These are phyloP conservation scores for Ophion slaviceki DNA, from an alignment of 2,888 invertebrate genomes.

Conservation along the genomic window DNA sequence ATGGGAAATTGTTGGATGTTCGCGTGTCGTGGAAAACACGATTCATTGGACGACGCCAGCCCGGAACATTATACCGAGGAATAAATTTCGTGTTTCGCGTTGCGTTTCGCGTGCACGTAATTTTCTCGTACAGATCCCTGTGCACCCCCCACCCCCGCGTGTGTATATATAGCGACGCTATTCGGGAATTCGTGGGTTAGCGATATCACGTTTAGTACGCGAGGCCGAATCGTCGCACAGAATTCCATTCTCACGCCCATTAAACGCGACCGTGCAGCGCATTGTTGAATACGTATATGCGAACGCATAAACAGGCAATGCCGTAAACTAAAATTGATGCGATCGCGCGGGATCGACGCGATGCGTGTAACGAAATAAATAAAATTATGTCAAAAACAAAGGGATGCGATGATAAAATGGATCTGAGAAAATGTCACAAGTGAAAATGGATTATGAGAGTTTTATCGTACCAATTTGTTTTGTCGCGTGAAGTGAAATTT, in stretches of 20 bases:
- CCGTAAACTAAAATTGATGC: constrained; percentile 44
- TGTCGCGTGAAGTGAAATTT: neutral
- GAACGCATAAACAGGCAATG: constrained; percentile 17
- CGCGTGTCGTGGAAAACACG: constrained; percentile 40
- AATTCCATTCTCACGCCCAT: constrained; percentile 47
- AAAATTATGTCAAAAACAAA: constrained; percentile 2
- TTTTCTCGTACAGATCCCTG: constrained; percentile 37
- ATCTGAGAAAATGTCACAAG: neutral
- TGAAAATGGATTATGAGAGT: neutral
- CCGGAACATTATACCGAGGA: constrained; percentile 53
- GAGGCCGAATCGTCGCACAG: constrained; percentile 46
- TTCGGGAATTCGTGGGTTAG: constrained; percentile 51
- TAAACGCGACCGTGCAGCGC: constrained; percentile 21
- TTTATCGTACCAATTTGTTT: neutral
- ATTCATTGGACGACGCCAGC: constrained; percentile 17
- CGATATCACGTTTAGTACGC: constrained; percentile 50
- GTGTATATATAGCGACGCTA: constrained; percentile 4
- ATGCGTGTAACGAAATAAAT: neutral
- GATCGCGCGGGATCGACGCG: neutral
- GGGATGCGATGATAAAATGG: neutral
- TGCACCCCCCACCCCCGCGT: neutral
- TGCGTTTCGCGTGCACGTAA: constrained; percentile 53
- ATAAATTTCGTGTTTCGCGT: constrained; percentile 54
- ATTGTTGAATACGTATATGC: constrained; percentile 23
- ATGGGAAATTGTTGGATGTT: constrained; percentile 26